A percentile compares a stretch with the other conserved stretches of the same genome.
phyloP scores from a whole-genome alignment of 2,113 vertebrate genomes.

The human (Homo sapiens) region GRCh38 chr3:76972001-76972500 shows the following conservation, averaged over 20 bases:
- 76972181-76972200: neutral
- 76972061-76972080: neutral
- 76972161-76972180: neutral
- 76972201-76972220: neutral
- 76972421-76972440: neutral
- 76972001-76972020: neutral
- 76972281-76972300: neutral
- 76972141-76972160: neutral
- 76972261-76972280: neutral
- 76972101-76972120: neutral
- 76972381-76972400: neutral
- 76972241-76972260: neutral
- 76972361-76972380: neutral
- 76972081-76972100: neutral
- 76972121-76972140: neutral
- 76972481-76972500: neutral
- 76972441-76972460: neutral
- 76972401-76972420: neutral
- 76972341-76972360: neutral
- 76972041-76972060: neutral
- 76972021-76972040: neutral
- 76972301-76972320: neutral
- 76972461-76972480: neutral
- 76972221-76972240: neutral
- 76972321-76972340: neutral